These are phyloP conservation scores for Puntigrus tetrazona DNA, from an alignment of 2,113 vertebrate species.

Conservation along the genomic window DNA sequence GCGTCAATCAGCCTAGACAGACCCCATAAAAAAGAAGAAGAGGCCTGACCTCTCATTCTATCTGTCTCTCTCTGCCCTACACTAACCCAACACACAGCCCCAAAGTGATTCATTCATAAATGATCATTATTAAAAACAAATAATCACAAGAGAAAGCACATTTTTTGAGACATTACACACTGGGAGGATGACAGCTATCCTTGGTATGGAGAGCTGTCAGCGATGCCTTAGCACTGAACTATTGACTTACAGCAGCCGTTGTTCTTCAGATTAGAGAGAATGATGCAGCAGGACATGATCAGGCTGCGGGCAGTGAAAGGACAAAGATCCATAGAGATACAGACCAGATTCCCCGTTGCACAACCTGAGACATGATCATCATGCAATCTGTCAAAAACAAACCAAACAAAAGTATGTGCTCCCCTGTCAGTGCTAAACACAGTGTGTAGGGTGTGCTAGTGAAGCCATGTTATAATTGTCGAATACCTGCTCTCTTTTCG, in stretches of 20 bases:
- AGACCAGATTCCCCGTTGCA: not conserved
- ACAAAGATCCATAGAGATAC: slow-evolving; percentile 26
- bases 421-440: slow-evolving; percentile 31
- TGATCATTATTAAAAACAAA: not conserved
- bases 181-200: not conserved
- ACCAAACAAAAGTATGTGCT: not conserved
- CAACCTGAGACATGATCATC: not conserved
- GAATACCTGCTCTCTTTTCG: slow-evolving; percentile 61
- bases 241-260: not conserved
- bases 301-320: not conserved
- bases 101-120: not conserved
- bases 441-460: slow-evolving; percentile 34
- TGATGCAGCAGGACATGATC: slow-evolving; percentile 17
- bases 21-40: slow-evolving; percentile 50
- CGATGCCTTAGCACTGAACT: not conserved
- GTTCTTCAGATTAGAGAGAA: slow-evolving; percentile 53
- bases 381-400: slow-evolving; percentile 22
- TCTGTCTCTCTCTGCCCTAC: slow-evolving; percentile 31
- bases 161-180: not conserved
- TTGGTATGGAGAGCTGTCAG: not conserved
- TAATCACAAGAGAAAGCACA: not conserved
- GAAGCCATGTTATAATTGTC: slow-evolving; percentile 63
- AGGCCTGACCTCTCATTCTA: slow-evolving; percentile 47
- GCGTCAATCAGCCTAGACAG: slow-evolving; percentile 60
- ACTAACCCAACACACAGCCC: not conserved